A percentile compares a stretch with the other conserved stretches of the same genome.
Conservation (phyloP, 2,888 invertebrate species). For the Aquatica leii region DNA sequence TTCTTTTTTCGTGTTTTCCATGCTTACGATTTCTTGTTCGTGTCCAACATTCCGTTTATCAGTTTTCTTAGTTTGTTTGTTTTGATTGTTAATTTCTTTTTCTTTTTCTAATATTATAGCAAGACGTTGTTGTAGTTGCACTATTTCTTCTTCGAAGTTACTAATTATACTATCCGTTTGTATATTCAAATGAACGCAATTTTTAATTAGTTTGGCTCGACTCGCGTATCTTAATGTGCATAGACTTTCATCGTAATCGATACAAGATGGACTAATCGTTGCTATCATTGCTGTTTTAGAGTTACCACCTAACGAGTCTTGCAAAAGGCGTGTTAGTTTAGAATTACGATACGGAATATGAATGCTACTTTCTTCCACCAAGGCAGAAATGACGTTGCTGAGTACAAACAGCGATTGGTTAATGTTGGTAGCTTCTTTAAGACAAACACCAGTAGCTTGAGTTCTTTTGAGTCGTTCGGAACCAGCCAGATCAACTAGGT, state of each 20-base stretch:
- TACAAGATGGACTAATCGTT: conserved; percentile 94
- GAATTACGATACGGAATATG: conserved; percentile 99
- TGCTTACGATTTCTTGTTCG: conserved; percentile 39
- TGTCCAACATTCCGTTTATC: conserved; percentile 35
- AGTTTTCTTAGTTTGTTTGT: not conserved
- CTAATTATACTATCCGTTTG: conserved; percentile 95
- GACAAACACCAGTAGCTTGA: conserved; percentile 88
- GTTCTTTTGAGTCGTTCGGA: conserved; percentile 98
- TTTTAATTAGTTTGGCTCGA: conserved; percentile 97
- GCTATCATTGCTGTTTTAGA: conserved; percentile 97
- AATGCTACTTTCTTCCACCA: conserved; percentile 95
- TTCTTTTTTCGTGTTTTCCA: conserved; percentile 71
- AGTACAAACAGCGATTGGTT: conserved; percentile 96
- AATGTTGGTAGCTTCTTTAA: conserved; percentile 97
- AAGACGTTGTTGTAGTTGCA: conserved; percentile 64
- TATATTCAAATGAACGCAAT: conserved; percentile 94
- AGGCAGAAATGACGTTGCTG: conserved; percentile 97
- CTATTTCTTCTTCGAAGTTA: conserved; percentile 92
- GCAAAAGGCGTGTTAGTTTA: conserved; percentile 91
- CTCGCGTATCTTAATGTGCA: conserved; percentile 97
- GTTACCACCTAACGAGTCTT: conserved; percentile 97
- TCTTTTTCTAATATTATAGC: not conserved
- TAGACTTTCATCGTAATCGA: conserved; percentile 96
- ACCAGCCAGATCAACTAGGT: conserved; percentile 98
- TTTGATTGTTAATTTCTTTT: conserved; percentile 1